Base-by-base conservation (phyloP, 92 coral and sea anemone genomes). In the Paragorgia papillata region DNA sequence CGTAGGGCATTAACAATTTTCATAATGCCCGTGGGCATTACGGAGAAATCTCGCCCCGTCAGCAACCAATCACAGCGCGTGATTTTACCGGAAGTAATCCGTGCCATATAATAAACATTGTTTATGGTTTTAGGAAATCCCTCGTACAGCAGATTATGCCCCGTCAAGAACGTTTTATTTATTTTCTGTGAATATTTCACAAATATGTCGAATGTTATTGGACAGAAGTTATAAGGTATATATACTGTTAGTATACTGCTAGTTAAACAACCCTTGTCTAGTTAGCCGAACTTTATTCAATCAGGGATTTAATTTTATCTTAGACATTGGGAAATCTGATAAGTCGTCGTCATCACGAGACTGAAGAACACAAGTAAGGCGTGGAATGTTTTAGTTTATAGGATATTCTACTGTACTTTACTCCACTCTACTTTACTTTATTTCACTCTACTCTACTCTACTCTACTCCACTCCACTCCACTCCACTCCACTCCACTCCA, bases 101-200 rank as follows among this genome's bases (percentile, higher is more conserved):
- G n/a, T n/a, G n/a, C n/a, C n/a, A n/a, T n/a, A n/a, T n/a, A n/a
- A n/a, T n/a, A n/a, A n/a, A n/a, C n/a, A n/a, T n/a, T n/a, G n/a
- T n/a, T n/a, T n/a, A n/a, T 39, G 30, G 25, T 32, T 71, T 19
- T 56, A 95, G 99, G 99, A 95, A 80, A 83, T 95, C 15, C 95
- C 99, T 10, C 91, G 92, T 24, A 90, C 91, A 24, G 61, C 95
- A 3, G 99, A 91, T 76, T 91, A 95, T 66, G 97, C 99, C 0
- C 99, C 99, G 12, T 95, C 99, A 30, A 81, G 99, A 19, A 95
- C 99, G n/a, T 82, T 95, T 79, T 95, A 95, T 61, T 48, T 95
- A 70, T 95, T 95, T 67, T 95, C 99, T 19, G 99, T 91, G 67
- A 87, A 95, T 49, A 85, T 91, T 14, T 68, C 78, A 35, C 99